Base-by-base conservation (phyloP, 2,888 invertebrate genomes). In the Trichogramma dendrolimi region DNA sequence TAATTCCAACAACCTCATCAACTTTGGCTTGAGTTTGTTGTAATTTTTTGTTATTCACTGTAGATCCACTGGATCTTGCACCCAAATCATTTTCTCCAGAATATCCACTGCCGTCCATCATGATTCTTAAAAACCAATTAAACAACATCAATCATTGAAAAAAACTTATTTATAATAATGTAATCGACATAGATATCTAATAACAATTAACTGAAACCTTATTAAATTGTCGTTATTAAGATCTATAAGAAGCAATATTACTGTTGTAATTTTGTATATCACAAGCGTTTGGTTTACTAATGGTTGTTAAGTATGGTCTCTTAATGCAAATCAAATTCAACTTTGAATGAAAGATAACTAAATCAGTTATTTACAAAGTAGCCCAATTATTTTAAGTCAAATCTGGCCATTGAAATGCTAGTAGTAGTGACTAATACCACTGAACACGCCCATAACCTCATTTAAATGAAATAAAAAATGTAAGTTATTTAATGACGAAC, bases 1-100 rank as follows among this genome's bases (percentile, higher is more conserved):
- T 96, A 68, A 97, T 96, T 70, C 91, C 93, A 65, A 94, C 93
- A 67, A 94, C 94, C 86, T 90, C 89, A 76, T 92, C 89, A 50
- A 91, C 91, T 81, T 91, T 90, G 61, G 91, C 91, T 80, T 92
- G 91, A 59, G 91, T 90, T 77, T 91, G 90, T 73, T 91, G 91
- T 73, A 91, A 80, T 72, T 90, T 85, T 71, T 89, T 89, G 73
- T 89, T 88, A 61, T 91, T 90, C 61, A 89, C 87, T 67, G 88
- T 85, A 80, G 90, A 90, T 51, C 89, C 87, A 67, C 87, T 90
- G 76, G 88, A 83, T 67, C 92, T 91, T 68, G 92, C 92, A 72
- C 92, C 90, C 79, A 90, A 84, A 60, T 88, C 90, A 80, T 88
- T 91, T 63, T 87, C 89, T 83, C 85, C 63, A 80, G 83, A 78